phyloP scores from a whole-genome alignment of 2,797 vertebrate species.

The Bradypodion ventrale region DNA sequence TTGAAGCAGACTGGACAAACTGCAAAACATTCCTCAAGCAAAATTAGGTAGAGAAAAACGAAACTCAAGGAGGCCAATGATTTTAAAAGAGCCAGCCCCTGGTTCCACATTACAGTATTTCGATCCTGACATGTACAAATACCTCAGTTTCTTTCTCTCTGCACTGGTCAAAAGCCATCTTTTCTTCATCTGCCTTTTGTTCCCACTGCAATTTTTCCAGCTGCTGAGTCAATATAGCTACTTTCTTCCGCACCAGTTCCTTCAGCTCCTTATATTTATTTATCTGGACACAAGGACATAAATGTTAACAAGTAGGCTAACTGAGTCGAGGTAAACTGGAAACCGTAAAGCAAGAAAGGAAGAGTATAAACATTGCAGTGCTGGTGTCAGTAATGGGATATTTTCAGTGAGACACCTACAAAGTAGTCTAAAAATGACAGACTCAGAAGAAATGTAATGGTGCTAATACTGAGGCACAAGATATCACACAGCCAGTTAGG shows the following conservation, averaged over 20 bases:
- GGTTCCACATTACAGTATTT: background rate
- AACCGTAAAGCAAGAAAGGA: no score
- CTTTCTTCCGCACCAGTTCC: slow-evolving; percentile 81
- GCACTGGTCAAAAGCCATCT: slow-evolving; percentile 81
- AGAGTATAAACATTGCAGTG: no score
- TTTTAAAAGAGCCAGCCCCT: background rate
- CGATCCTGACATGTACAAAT: slow-evolving; percentile 20
- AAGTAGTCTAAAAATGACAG: no score
- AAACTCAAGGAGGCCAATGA: background rate
- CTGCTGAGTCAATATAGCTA: slow-evolving; percentile 81
- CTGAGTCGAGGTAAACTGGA: no score
- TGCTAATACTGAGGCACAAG: no score
- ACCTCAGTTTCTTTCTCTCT: slow-evolving; percentile 87
- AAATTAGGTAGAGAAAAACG: background rate
- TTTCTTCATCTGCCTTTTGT: slow-evolving; percentile 82
- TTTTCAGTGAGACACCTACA: no score
- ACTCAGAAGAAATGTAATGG: no score
- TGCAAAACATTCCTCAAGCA: background rate
- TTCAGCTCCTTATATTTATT: slow-evolving; percentile 87
- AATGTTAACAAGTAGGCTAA: background rate
- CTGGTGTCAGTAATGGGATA: no score
- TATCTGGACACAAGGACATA: slow-evolving; percentile 73
- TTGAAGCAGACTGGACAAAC: background rate
- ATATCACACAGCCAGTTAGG: no score
- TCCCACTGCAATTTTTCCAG: slow-evolving; percentile 87